Conservation (phyloP, 2,888 invertebrate genomes). For the Dicyrtomina minuta region DNA sequence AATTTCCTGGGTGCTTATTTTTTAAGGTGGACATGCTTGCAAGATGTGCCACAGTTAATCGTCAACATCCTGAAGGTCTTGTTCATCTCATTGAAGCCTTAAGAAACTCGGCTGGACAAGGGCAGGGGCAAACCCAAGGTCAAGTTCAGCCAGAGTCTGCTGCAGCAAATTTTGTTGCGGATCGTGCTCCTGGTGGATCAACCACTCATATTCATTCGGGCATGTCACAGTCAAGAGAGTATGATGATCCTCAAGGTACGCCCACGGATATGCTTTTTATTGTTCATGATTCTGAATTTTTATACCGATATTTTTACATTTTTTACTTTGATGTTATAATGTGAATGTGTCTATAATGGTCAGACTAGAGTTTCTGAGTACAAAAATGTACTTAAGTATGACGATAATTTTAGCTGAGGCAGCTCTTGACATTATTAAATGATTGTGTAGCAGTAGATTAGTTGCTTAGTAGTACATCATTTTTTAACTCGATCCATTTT, state of each 20-base stretch:
- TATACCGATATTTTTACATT: not conserved
- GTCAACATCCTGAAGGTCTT: conserved; percentile 52
- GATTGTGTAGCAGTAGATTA: not conserved
- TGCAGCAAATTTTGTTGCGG: conserved; percentile 65
- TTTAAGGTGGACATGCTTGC: conserved; percentile 51
- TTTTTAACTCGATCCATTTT: not conserved
- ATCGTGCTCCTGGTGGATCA: conserved; percentile 75
- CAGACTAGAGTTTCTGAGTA: conserved; percentile 47
- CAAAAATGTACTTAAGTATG: not conserved
- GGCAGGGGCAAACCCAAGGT: not conserved
- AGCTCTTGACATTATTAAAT: not conserved
- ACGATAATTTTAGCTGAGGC: conserved; percentile 35
- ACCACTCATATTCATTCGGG: conserved; percentile 85
- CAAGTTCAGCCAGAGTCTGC: not conserved
- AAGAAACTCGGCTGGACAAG: conserved; percentile 43
- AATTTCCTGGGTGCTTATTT: no score
- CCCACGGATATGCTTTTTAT: no score
- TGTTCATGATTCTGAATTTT: not conserved
- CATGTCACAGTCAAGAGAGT: conserved; percentile 72
- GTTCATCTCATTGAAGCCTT: conserved; percentile 51
- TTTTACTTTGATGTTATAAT: not conserved
- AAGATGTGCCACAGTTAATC: conserved; percentile 49
- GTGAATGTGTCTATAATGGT: conserved; percentile 33
- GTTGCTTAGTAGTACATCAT: not conserved
- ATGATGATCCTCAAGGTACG: conserved; percentile 52